Percentiles rank a stretch among this genome's conserved stretches.
Evolutionary conservation across 2,113 vertebrate genomes (phyloP).

Genomic region (Myotis lucifugus): DNA sequence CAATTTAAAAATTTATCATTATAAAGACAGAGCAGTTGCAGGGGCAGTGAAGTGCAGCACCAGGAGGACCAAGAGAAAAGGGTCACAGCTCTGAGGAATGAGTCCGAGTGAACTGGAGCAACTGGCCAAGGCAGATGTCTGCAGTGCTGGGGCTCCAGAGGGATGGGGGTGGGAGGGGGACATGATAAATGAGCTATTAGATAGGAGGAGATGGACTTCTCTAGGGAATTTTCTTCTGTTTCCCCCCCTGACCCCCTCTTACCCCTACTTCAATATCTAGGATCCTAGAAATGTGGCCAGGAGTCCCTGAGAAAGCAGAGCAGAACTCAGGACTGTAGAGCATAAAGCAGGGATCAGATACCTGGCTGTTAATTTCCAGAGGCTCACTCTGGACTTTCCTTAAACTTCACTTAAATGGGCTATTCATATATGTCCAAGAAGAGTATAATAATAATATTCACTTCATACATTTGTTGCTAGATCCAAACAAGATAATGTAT

Average conservation of each 20-base stretch:
- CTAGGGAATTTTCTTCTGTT: neutral
- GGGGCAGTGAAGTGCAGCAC: neutral
- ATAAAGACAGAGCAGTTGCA: neutral
- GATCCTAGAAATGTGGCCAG: neutral
- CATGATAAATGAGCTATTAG: neutral
- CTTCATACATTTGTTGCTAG: neutral
- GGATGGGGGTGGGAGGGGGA: neutral
- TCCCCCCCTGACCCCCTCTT: rapidly evolving
- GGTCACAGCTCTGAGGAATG: neutral
- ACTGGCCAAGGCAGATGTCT: neutral
- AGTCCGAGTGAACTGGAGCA: neutral
- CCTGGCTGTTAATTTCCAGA: neutral
- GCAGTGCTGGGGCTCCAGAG: neutral
- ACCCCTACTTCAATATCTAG: neutral
- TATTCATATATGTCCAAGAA: constrained; percentile 35
- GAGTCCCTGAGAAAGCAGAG: neutral
- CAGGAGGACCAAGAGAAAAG: neutral
- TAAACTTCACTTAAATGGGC: constrained; percentile 1
- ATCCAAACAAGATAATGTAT: neutral
- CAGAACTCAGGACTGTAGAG: neutral
- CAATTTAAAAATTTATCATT: neutral
- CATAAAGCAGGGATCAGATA: neutral
- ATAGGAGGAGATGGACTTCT: neutral
- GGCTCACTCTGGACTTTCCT: neutral
- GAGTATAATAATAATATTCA: neutral